A percentile compares a stretch with the other conserved stretches of the same genome.
Evolutionary conservation across 1,140 invertebrate genomes (phyloP).

Genomic region (Oedothorax gibbosus): DNA sequence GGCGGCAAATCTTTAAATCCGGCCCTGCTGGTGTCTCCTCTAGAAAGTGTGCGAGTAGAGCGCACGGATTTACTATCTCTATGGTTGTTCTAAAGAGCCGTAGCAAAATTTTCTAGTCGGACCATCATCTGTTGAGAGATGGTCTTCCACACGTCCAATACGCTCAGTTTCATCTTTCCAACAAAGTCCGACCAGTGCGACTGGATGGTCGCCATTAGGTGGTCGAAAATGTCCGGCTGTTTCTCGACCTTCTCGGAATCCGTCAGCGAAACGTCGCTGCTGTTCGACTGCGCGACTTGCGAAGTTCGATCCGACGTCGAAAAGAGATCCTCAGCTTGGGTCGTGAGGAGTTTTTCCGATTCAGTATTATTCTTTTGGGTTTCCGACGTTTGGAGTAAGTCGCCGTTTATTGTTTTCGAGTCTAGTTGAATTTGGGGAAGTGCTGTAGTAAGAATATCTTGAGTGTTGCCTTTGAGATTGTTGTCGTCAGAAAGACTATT

Average conservation of each 20-base stretch:
- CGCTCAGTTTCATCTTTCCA: slow-evolving; percentile 55
- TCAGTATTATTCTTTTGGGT: not conserved
- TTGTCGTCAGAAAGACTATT: no score
- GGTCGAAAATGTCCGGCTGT: slow-evolving; percentile 43
- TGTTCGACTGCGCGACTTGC: not conserved
- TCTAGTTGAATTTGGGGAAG: slow-evolving; percentile 45
- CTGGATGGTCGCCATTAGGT: slow-evolving; percentile 42
- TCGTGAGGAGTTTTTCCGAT: not conserved
- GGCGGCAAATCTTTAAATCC: no score
- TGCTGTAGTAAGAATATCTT: not conserved
- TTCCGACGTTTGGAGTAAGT: not conserved
- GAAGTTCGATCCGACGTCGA: not conserved
- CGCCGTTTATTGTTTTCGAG: slow-evolving; percentile 28
- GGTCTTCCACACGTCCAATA: slow-evolving; percentile 53
- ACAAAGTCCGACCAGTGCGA: slow-evolving; percentile 50
- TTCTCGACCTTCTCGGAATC: not conserved
- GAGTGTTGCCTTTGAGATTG: no score
- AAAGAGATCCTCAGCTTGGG: not conserved
- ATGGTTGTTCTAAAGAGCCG: not conserved
- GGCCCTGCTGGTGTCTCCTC: no score
- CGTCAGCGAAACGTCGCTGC: slow-evolving; percentile 3
- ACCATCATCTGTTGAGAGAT: slow-evolving; percentile 57
- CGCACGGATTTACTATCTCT: not conserved
- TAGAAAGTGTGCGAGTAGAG: no score
- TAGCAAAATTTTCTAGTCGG: slow-evolving; percentile 45